Evolutionary conservation across 1,140 invertebrate genomes (phyloP), one percentile per base, ranked within the genome.

Genomic region (Cryptotermes secundus): DNA sequence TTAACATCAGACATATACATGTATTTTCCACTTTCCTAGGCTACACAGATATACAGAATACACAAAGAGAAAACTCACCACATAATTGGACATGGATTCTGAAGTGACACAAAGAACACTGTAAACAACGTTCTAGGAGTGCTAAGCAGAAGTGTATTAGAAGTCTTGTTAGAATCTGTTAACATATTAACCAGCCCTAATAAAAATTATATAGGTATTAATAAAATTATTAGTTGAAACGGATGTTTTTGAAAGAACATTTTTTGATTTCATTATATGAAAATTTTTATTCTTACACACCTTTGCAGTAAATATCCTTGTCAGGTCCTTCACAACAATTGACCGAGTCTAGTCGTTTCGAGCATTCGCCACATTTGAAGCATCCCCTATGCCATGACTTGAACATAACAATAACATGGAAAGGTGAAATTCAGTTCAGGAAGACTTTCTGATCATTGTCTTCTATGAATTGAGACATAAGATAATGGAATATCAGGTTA

Each of bases 291-390:
- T 45, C 9, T 80, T 81, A 88, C 92, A 90, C 92, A 97, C 97
- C 96, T 96, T 97, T 97, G 92, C 99, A 99, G 92, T 98, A 99
- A 91, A 99, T 97, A 90, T 99, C 96, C 90, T 96, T 97, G 89
- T 99, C 97, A 87, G 98, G 96, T 88, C 95, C 96, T 91, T 99
- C 97, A 90, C 97, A 97, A 91, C 96, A 96, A 90, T 96, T 97
- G 87, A 97, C 95, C 85, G 98, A 99, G 92, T 99, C 98, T 90
- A 99, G 93, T 90, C 97, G 93, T 92, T 99, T 99, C 88, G 93
- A 93, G 92, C 99, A 99, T 87, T 94, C 93, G 88, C 92, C 96
- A 92, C 97, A 98, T 92, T 97, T 97, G 94, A 97, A 98, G 92
- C 97, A 98, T 91, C 96, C 95, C 92, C 93, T 97, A 93, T 98